phyloP scores from a whole-genome alignment of 2,888 invertebrate genomes.

The Sminthurides aquaticus region DNA sequence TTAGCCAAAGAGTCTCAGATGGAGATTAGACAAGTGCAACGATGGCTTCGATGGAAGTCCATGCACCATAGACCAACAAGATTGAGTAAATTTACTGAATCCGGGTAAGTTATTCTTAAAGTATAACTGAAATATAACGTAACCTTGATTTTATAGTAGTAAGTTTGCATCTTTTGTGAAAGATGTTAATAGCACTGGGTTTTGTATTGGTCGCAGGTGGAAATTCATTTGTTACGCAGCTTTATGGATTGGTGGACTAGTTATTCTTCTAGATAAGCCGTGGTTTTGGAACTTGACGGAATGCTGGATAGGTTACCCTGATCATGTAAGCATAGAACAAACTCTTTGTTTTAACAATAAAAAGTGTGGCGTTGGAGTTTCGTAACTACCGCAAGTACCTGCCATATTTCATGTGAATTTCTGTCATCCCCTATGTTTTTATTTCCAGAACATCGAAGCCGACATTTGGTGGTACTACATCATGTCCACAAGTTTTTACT shows the following conservation, averaged over 20 bases:
- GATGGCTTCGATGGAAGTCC: conserved; percentile 78
- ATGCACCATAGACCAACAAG: conserved; percentile 76
- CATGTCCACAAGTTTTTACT: conserved; percentile 88
- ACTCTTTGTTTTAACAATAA: background rate
- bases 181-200: background rate
- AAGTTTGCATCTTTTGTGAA: background rate
- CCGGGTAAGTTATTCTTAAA: conserved; percentile 51
- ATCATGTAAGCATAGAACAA: conserved; percentile 54
- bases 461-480: conserved; percentile 97
- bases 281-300: conserved; percentile 87
- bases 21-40: conserved; percentile 70
- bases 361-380: background rate
- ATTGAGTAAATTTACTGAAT: conserved; percentile 83
- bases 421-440: conserved; percentile 4
- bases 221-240: conserved; percentile 73
- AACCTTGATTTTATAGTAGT: background rate
- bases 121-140: no score
- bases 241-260: conserved; percentile 72
- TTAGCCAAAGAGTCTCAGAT: conserved; percentile 14
- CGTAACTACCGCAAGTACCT: background rate
- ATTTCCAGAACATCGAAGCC: conserved; percentile 54
- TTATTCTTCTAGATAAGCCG: conserved; percentile 76
- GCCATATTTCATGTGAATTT: background rate
- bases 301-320: conserved; percentile 74
- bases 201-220: conserved; percentile 54